Base-by-base conservation (phyloP, 2,888 invertebrate genomes). In the Rhogogaster chlorosoma region DNA sequence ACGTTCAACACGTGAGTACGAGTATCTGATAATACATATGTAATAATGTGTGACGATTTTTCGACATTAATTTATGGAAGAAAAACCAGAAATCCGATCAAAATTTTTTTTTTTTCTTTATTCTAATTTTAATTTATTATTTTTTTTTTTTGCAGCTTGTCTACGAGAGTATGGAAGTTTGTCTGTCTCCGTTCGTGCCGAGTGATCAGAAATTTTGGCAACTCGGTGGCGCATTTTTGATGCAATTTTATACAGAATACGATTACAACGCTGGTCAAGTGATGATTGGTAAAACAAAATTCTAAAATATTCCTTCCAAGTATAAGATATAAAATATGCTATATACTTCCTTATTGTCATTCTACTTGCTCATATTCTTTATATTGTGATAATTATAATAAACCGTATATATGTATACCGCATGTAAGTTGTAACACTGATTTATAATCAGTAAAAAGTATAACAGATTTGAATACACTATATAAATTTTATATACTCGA, bases 221-320 rank as follows among this genome's bases (percentile, higher is more conserved):
- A 38, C 88, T 95, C 12, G 94, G 95, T 2, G 94, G 94, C 22
- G 94, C 94, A 5, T 95, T 95, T 88, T 89, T 95, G 73, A 90
- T 94, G 78, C 92, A 94, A 87, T 94, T 93, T 90, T 95, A 94
- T 87, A 93, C 94, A 15, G 94, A 94, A 88, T 94, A 94, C 87
- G 91, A 94, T 88, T 87, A 94, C 71, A 89, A 90, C 83, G 90
- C 93, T 3, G 92, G 91, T 53, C 88, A 88, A 42, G 91, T 95
- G 85, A 93, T 93, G 18, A 93, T 95, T 86, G 94, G 94, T 3
- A 90, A 92, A 88, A 93, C 94, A 15, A 71, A 87, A 42, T 89
- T 89, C 84, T 90, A 87, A 88, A 26, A 29, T 26, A 57, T 57
- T 15, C 12, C 2, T 2, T 15, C 12, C 6, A 2, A 15, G 49